Base-by-base conservation (phyloP, 2,888 invertebrate species). In the Drosophila ezoana region DNA sequence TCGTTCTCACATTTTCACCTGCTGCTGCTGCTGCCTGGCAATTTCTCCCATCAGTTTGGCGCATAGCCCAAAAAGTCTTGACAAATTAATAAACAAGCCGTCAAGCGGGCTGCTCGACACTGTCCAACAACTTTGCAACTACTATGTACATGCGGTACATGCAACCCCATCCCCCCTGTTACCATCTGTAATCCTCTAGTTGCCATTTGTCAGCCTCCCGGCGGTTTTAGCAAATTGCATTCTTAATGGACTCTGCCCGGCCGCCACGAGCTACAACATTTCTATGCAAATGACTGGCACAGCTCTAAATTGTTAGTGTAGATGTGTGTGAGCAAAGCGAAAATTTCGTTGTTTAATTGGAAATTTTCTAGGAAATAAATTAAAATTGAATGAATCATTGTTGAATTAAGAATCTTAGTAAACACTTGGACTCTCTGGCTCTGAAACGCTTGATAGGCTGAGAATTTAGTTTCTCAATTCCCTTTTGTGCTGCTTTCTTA, bases 21-120 rank as follows among this genome's bases (percentile, higher is more conserved):
- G 64, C 48, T 51, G 35, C 78, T 80, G 64, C 48, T 51, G 35
- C 48, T 51, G 74, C 67, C 28, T 28, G 23, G 66, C 64, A 81
- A 62, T 82, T 82, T 82, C 81, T 87, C 87, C 72, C 87, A 84
- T 84, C 87, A 69, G 76, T 57, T 72, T 73, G 73, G 71, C 71
- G 53, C 56, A 58, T 33, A 85, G 85, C 81, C 87, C 75, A 87
- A 78, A 79, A 81, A 77, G 62, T 78, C 87, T 84, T 84, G 83
- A 84, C 83, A 84, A 84, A 84, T 84, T 84, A 87, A 84, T 84
- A 84, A 81, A 79, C 82, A 67, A 79, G 81, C 75, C 70, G 76
- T 83, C 87, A 79, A 69, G 72, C 65, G 71, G 57, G 45, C 38
- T 35, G 18, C 63, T 58, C 48, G 43, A 45, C 70, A 57, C 63